Evolutionary conservation across 2,888 invertebrate genomes (phyloP), one percentile per base, ranked within the genome.

Genomic region (Tigriopus californicus): DNA sequence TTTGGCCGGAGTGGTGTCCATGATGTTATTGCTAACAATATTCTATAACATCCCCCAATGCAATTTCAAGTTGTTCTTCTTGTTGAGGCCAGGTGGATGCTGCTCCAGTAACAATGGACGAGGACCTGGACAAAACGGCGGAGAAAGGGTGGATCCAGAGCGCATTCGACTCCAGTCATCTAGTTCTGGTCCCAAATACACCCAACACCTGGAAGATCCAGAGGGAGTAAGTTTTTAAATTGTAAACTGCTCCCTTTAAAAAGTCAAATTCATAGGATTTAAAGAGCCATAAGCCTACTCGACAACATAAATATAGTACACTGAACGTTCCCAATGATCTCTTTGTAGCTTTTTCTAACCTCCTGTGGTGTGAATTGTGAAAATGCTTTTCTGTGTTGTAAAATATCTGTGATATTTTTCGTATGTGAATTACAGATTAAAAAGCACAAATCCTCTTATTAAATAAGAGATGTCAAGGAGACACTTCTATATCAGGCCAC

Each of bases 41-140:
- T 83, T 88, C 73, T 87, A 87, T 73, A 87, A 88, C 70, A 85
- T 90, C 65, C 89, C 89, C 4, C 85, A 89, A 73, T 75, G 89
- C 65, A 88, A 89, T 72, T 73, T 89, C 61, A 84, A 85, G 64
- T 77, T 81, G 62, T 78, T 85, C 48, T 86, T 87, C 71, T 80
- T 83, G 54, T 76, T 81, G 63, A 70, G 72, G 64, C 75, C 74
- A 55, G 76, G 80, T 62, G 71, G 70, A 42, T 60, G 60, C 46
- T 25, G 33, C 8, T 49, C 59, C 4, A 61, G 70, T 22, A 49
- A 49, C 13, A 22, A 22, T 20, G 49, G 49, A 8, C 3, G 69
- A 69, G 41, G 81, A 80, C 67, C 79, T 80, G 0, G 82, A 82
- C 42, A 79, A 80, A 54, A 76, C 76, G 13, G 75, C 78, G 1